phyloP scores from a whole-genome alignment of 1,140 invertebrate genomes.

The Drosophila bocqueti region DNA sequence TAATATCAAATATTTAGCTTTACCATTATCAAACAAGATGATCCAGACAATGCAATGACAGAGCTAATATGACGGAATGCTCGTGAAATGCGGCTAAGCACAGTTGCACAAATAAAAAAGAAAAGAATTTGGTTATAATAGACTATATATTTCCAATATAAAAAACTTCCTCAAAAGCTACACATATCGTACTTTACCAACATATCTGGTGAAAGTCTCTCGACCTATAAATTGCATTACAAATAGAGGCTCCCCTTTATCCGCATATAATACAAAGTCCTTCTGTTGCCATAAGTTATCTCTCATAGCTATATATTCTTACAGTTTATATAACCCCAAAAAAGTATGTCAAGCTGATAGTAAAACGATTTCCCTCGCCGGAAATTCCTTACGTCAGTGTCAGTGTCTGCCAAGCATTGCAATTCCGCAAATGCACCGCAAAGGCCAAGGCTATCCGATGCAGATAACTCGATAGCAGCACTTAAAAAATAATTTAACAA shows the following conservation, averaged over 20 bases:
- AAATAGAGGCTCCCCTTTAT: background rate
- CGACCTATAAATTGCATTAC: fast-evolving
- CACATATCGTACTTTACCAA: too few species aligned
- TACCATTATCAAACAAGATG: background rate
- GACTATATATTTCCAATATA: too few species aligned
- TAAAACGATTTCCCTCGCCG: conserved; percentile 3
- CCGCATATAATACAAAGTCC: background rate
- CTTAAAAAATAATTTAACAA: conserved; percentile 50
- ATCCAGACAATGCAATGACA: too few species aligned
- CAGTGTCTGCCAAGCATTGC: background rate
- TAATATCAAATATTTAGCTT: too few species aligned
- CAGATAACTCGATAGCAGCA: conserved; percentile 51
- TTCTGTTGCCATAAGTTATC: background rate
- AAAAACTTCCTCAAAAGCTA: too few species aligned
- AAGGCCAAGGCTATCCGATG: conserved; percentile 13
- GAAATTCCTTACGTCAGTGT: background rate
- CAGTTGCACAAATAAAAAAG: too few species aligned
- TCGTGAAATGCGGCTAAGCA: too few species aligned
- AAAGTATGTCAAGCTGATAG: background rate
- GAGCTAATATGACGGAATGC: too few species aligned
- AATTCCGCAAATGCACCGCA: conserved; percentile 15
- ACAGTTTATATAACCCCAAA: background rate
- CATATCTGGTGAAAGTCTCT: too few species aligned
- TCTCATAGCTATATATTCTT: background rate
- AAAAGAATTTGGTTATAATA: too few species aligned